Evolutionary conservation across 2,888 invertebrate species (phyloP).

Genomic region (Rosalia funebris): DNA sequence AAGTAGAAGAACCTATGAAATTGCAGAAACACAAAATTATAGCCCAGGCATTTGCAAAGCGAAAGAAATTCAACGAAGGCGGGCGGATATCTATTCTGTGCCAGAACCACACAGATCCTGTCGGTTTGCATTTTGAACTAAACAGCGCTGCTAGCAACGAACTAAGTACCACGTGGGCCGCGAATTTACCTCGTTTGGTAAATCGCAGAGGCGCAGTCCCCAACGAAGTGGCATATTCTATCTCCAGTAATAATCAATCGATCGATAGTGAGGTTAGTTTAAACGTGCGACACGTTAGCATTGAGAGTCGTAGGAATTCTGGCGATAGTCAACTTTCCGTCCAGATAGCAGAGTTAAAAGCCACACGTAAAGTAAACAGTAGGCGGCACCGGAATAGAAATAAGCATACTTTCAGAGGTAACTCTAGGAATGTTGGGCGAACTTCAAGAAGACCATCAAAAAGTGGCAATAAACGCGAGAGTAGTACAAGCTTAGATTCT

Average conservation of each 20-base stretch:
- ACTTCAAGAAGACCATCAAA: slow-evolving; percentile 56
- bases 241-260: slow-evolving; percentile 68
- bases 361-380: slow-evolving; percentile 69
- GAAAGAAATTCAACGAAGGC: slow-evolving; percentile 84
- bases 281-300: slow-evolving; percentile 83
- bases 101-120: slow-evolving; percentile 90
- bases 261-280: slow-evolving; percentile 72
- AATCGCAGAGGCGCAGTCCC: slow-evolving; percentile 85
- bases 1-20: slow-evolving; percentile 75
- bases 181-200: slow-evolving; percentile 87
- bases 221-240: slow-evolving; percentile 67
- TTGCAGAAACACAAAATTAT: slow-evolving; percentile 89
- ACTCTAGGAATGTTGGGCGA: slow-evolving; percentile 51
- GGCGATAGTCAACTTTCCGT: slow-evolving; percentile 88
- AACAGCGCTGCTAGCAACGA: slow-evolving; percentile 82
- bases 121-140: slow-evolving; percentile 79
- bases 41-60: slow-evolving; percentile 88
- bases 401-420: slow-evolving; percentile 51
- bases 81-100: slow-evolving; percentile 89
- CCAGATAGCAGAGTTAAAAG: slow-evolving; percentile 85
- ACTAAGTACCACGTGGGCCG: slow-evolving; percentile 92
- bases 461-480: slow-evolving; percentile 62
- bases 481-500: slow-evolving; percentile 85
- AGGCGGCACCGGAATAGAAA: slow-evolving; percentile 60
- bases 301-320: slow-evolving; percentile 87